Evolutionary conservation across 2,113 vertebrate genomes (phyloP), one percentile per base, ranked within the genome.

Genomic region (Lonchura striata): DNA sequence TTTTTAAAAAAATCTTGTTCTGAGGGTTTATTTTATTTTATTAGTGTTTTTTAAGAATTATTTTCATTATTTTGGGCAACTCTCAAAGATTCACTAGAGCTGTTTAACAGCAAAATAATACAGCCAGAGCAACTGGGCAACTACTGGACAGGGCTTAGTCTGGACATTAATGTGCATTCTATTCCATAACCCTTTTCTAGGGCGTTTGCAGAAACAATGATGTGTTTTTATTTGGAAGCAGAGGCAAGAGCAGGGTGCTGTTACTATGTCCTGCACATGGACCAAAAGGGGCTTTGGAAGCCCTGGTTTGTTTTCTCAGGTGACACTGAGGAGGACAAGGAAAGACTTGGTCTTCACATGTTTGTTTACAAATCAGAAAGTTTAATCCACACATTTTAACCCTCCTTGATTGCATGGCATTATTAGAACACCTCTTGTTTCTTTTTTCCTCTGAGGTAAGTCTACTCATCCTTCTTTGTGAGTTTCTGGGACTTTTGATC

Each of bases 251-350:
- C 13, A 39, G 5, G 7, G 7, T 57, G 28, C 27, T 44, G 14
- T 66, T 87, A 15, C 23, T 3, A 0, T 11, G 7, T 42, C 31
- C n/a, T 60, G 21, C 14, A 10, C 3, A 17, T 0, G 3, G 33
- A 41, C 19, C 5, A 46, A 27, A 79, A 59, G 13, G 6, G 11
- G 4, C 5, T 56, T 77, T 37, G 77, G 81, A 61, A 86, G n/a
- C 3, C 20, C 31, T 49, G 22, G 3, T 60, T 46, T 56, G 3
- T 41, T 88, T 19, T 71, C 17, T 39, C 28, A 22, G 9, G n/a
- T 76, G 33, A 22, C 2, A 8, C 12, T 47, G 61, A 75, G 17
- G 28, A 47, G 0, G 0, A 30, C 30, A 41, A 53, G 21, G 42
- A 70, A 44, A 76, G 10, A 19, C 15, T 14, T 41, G 12, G 6